These are phyloP conservation scores for Zootermopsis nevadensis DNA, from an alignment of 2,888 invertebrate genomes.

Conservation along the genomic window DNA sequence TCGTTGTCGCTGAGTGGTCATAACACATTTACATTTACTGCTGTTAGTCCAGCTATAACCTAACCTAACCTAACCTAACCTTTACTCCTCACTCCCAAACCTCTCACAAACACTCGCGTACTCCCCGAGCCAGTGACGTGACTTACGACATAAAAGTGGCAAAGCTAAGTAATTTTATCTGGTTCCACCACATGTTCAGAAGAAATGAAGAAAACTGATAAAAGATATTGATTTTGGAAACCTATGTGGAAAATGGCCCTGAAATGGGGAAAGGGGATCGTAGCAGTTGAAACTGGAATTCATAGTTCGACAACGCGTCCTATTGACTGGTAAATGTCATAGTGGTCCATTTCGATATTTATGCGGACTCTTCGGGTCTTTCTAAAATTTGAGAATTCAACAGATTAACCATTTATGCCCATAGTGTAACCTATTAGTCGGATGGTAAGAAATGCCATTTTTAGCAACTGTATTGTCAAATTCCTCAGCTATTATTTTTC, in stretches of 20 bases:
- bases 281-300: background rate
- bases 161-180: background rate
- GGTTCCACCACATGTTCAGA: background rate
- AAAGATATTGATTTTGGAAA: slow-evolving; percentile 2
- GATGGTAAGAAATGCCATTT: no score
- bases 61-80: background rate
- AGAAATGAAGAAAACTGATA: background rate
- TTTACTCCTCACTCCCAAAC: background rate
- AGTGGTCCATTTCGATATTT: background rate
- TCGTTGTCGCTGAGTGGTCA: no score
- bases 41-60: background rate
- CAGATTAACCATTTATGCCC: no score
- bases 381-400: no score
- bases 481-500: no score
- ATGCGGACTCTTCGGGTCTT: background rate
- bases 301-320: background rate
- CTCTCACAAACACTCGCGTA: background rate
- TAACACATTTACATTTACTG: background rate
- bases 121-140: no score
- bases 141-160: background rate
- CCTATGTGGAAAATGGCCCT: slow-evolving; percentile 15
- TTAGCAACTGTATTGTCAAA: no score
- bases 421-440: no score
- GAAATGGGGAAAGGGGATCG: background rate
- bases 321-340: background rate